Base-by-base conservation (phyloP, 2,888 invertebrate genomes). In the Macaria liturata region DNA sequence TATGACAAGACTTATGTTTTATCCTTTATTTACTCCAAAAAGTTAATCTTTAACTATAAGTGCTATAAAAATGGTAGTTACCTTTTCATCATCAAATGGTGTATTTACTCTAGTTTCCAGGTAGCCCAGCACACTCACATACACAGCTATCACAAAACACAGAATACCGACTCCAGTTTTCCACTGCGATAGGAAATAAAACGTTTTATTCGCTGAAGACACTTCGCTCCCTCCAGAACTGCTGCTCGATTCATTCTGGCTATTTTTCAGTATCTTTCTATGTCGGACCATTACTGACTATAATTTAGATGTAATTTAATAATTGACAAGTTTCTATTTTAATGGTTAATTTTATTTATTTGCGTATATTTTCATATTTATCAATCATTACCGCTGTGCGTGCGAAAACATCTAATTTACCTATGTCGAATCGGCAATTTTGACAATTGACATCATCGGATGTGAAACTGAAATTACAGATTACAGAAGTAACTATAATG, bases 101-200 rank as follows among this genome's bases (percentile, higher is more conserved):
- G 97, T 97, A 80, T 97, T 97, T 0, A 98, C 97, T 67, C 97
- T 92, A 0, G 97, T 97, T 88, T 97, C 97, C 62, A 97, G 83
- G 77, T 97, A 98, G 1, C 97, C 97, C 72, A 95, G 86, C 69
- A 95, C 96, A 51, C 96, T 95, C 67, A 96, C 94, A 78, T 95
- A 95, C 0, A 94, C 93, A 3, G 97, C 97, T 50, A 96, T 91
- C 0, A 92, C 82, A 57, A 97, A 92, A 68, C 95, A 95, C 8
- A 92, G 76, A 46, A 91, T 91, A 5, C 95, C 95, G 9, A 94
- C 81, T 31, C 91, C 73, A 20, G 94, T 93, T 80, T 95, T 95
- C 94, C 94, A 95, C 39, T 78, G 66, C 54, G 88, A 83, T 39
- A 84, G 64, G 1, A 81, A 45, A 46, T 75, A 76, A 68, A 83